Conservation (phyloP, 2,888 invertebrate species). For the Bombylius major region DNA sequence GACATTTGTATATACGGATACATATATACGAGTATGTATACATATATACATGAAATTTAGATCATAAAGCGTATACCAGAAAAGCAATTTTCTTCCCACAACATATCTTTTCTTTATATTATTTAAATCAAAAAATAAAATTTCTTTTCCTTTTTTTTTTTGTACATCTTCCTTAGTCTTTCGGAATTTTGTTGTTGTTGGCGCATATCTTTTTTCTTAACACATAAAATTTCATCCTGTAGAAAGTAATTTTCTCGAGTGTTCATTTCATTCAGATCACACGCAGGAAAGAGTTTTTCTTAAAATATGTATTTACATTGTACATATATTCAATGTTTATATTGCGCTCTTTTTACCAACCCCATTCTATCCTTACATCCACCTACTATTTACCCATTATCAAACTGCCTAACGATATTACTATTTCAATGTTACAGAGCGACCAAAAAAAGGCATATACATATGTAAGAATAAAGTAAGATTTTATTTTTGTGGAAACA, state of each 20-base stretch:
- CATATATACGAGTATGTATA: too few species aligned
- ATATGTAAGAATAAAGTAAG: too few species aligned
- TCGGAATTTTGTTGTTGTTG: too few species aligned
- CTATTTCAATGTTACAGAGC: too few species aligned
- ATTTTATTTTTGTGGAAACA: neutral
- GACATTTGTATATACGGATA: neutral
- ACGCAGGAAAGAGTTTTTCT: slow-evolving; percentile 21
- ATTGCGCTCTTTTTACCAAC: too few species aligned
- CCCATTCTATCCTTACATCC: too few species aligned
- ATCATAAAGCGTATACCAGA: slow-evolving; percentile 10
- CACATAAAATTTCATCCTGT: slow-evolving; percentile 9
- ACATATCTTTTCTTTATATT: neutral
- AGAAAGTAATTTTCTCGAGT: slow-evolving; percentile 14
- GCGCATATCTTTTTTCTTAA: too few species aligned
- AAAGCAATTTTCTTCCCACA: neutral
- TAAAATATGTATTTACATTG: neutral
- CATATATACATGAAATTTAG: slow-evolving; percentile 2
- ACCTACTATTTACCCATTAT: too few species aligned
- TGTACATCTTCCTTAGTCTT: too few species aligned
- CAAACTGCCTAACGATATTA: too few species aligned
- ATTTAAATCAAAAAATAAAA: neutral
- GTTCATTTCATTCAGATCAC: slow-evolving; percentile 18
- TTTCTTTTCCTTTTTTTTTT: neutral
- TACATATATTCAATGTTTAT: neutral
- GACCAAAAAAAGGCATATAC: too few species aligned